Base-by-base conservation (phyloP, 64 coral and sea anemone species). In the Dendrophyllia cribrosa region DNA sequence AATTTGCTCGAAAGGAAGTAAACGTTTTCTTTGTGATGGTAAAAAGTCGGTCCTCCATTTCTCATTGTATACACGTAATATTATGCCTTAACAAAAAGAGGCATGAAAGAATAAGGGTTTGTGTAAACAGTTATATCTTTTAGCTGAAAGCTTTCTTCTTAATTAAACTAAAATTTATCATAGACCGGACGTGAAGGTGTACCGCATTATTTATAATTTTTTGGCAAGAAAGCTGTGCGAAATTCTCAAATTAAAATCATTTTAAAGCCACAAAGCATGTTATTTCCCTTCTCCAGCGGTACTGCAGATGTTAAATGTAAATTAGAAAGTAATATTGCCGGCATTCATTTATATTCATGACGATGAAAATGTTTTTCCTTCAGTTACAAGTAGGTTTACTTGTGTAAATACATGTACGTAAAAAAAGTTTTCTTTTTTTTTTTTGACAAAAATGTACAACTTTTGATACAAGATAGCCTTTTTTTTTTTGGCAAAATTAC, bases 91-190 rank as follows among this genome's bases (percentile, higher is more conserved):
- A 48, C 44, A 84, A 67, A 68, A 66, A 64, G 19, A 67, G 46
- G 45, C 80, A 65, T 17, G 43, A 65, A 66, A 68, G 67, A 49
- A 84, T 84, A 67, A 84, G 62, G 13, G 46, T 14, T 66, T 84
- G 13, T 84, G 80, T 84, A 84, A 84, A 84, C 80, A 84, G 62
- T 67, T 84, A 47, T 84, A 84, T 84, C 61, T 66, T 44, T 43
- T 67, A 44, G 44, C 62, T 84, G 61, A 84, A 84, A 67, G 60
- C 62, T 68, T 59, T 67, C 80, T 67, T 47, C 61, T 84, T 84
- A 84, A 84, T 84, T 84, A 84, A 84, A 84, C 16, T 67, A 13
- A 84, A 84, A 84, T 84, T 84, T 84, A 67, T 84, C 80, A 59
- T 34, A 16, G 20, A 43, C 77, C 77, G 52, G 77, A 84, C 34